These are phyloP conservation scores for Eriosoma lanigerum DNA, from an alignment of 1,140 invertebrate genomes.

Conservation along the genomic window DNA sequence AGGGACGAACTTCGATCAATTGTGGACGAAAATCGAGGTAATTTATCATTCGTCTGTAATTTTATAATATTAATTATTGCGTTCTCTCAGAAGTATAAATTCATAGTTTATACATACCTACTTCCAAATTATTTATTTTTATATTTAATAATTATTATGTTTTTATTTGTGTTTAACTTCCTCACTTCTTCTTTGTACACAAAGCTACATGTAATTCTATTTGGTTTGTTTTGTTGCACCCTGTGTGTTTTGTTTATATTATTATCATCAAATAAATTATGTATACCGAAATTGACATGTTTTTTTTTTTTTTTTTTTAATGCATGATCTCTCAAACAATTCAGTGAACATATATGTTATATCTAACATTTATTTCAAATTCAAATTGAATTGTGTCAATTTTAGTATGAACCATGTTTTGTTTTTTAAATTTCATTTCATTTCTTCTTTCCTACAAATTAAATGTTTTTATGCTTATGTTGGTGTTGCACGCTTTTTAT, in stretches of 20 bases:
- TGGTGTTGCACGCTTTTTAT: constrained; percentile 50
- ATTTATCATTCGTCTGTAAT: background rate
- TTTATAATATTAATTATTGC: too few species aligned
- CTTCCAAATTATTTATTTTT: background rate
- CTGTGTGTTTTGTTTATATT: constrained; percentile 27
- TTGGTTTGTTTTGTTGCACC: constrained; percentile 49
- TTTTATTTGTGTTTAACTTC: background rate
- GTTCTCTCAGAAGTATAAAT: too few species aligned
- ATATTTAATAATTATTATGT: too few species aligned
- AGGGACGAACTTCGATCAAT: background rate
- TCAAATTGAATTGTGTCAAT: background rate
- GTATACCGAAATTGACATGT: too few species aligned
- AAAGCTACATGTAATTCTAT: background rate
- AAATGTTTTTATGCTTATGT: constrained; percentile 44
- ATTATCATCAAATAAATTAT: constrained; percentile 3
- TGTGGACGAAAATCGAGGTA: constrained; percentile 21
- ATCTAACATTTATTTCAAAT: background rate
- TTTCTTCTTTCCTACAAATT: background rate
- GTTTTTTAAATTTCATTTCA: constrained; percentile 13
- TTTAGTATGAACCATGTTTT: background rate
- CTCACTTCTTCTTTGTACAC: background rate
- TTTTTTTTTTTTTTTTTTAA: background rate
- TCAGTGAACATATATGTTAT: background rate
- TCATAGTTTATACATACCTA: background rate
- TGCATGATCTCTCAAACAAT: constrained; percentile 19